A percentile compares a stretch with the other conserved stretches of the same genome.
phyloP scores from a whole-genome alignment of 2,113 vertebrate species.

The Pantherophis guttatus region DNA sequence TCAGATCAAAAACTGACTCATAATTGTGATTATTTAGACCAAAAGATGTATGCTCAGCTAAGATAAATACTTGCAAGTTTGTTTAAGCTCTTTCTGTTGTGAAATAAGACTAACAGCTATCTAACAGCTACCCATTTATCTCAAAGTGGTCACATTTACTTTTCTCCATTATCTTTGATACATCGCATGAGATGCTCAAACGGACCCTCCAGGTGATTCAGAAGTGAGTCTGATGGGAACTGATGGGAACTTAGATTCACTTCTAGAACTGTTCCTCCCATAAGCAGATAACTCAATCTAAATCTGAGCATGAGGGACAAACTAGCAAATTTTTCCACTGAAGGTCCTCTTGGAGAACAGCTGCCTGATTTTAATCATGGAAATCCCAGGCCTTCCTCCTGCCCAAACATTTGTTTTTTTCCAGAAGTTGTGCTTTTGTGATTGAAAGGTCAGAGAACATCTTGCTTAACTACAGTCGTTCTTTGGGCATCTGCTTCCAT shows the following conservation, averaged over 20 bases:
- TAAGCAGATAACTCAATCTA: background rate
- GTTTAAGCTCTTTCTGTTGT: background rate
- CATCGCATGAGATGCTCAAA: background rate
- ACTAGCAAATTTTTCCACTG: background rate
- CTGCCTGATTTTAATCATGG: background rate
- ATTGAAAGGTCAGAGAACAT: background rate
- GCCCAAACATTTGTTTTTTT: background rate
- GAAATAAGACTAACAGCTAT: background rate
- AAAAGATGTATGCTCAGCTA: background rate
- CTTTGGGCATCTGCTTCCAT: conserved; percentile 25
- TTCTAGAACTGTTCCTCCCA: background rate
- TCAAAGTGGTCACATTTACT: background rate
- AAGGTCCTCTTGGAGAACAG: background rate
- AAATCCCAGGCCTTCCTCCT: background rate
- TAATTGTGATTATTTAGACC: background rate
- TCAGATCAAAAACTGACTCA: background rate
- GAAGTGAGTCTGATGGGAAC: background rate
- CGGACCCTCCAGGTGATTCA: background rate
- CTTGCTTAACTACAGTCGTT: background rate
- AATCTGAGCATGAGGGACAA: background rate
- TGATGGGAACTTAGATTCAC: background rate
- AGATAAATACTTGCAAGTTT: background rate
- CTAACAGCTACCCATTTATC: background rate
- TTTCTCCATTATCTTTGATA: background rate
- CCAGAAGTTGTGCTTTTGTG: conserved; percentile 19